Conservation (phyloP, 92 coral and sea anemone genomes). For the Actinostola sp. region DNA sequence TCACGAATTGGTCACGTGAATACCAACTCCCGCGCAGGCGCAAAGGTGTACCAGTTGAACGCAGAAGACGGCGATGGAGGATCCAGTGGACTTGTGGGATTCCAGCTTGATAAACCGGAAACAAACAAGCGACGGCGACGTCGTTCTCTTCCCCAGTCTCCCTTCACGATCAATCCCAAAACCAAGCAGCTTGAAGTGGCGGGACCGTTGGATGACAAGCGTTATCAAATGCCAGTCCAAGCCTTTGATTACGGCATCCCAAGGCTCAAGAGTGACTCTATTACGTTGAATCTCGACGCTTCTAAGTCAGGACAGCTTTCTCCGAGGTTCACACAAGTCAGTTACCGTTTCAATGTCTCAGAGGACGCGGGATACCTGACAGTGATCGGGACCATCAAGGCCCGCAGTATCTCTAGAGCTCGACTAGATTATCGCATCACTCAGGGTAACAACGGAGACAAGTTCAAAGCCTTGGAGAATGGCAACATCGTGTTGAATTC, state of each 20-base stretch:
- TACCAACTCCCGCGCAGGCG: slow-evolving; percentile 84
- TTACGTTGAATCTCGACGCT: slow-evolving; percentile 68
- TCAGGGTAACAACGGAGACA: slow-evolving; percentile 61
- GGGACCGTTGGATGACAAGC: slow-evolving; percentile 53
- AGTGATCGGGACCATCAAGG: slow-evolving; percentile 69
- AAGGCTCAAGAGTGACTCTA: slow-evolving; percentile 64
- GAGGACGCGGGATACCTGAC: slow-evolving; percentile 69
- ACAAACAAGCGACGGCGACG: slow-evolving; percentile 25
- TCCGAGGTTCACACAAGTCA: slow-evolving; percentile 73
- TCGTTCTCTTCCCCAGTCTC: slow-evolving; percentile 46
- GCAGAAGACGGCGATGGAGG: slow-evolving; percentile 88
- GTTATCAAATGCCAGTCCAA: slow-evolving; percentile 57
- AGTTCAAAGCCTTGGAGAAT: slow-evolving; percentile 47
- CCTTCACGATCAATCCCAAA: slow-evolving; percentile 82
- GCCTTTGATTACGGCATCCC: slow-evolving; percentile 93
- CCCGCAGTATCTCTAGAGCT: slow-evolving; percentile 82
- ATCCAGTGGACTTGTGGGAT: slow-evolving; percentile 78
- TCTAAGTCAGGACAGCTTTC: slow-evolving; percentile 59
- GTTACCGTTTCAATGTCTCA: slow-evolving; percentile 70
- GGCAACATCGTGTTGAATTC: slow-evolving; percentile 83
- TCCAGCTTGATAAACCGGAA: slow-evolving; percentile 52
- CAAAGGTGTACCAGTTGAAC: slow-evolving; percentile 80
- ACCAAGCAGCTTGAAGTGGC: slow-evolving; percentile 68
- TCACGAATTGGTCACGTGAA: slow-evolving; percentile 72
- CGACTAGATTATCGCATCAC: slow-evolving; percentile 64